A percentile compares a stretch with the other conserved stretches of the same genome.
Conservation (phyloP, 2,888 invertebrate species). For the Idaea dimidiata region DNA sequence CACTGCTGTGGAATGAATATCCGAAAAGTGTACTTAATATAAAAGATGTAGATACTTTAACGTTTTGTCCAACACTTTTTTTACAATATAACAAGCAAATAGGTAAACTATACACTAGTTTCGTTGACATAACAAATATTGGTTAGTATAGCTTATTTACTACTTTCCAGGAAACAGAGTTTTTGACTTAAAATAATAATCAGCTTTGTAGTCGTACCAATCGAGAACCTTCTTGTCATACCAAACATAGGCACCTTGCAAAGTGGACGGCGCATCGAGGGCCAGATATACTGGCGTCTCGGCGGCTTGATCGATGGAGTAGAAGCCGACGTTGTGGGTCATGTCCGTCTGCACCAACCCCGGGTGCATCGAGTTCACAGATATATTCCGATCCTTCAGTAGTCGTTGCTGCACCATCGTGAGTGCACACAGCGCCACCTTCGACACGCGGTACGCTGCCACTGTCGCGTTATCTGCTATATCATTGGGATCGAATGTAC, state of each 20-base stretch:
- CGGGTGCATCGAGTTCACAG: conserved; percentile 84
- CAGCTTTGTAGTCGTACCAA: conserved; percentile 72
- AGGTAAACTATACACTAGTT: not conserved
- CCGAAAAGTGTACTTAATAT: too few species aligned
- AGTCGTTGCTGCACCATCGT: conserved; percentile 83
- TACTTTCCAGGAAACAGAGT: conserved; percentile 24
- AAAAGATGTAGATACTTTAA: not conserved
- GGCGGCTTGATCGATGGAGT: conserved; percentile 79
- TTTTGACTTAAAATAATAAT: conserved; percentile 52
- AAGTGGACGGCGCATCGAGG: conserved; percentile 66
- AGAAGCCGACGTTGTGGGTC: conserved; percentile 82
- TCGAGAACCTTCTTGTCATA: conserved; percentile 75
- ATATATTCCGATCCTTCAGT: conserved; percentile 79
- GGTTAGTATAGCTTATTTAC: not conserved
- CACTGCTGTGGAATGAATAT: too few species aligned
- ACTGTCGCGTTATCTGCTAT: conserved; percentile 75
- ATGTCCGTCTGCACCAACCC: conserved; percentile 90
- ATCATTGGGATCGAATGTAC: conserved; percentile 48
- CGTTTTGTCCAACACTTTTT: not conserved
- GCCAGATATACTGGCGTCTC: conserved; percentile 78
- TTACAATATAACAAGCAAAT: not conserved
- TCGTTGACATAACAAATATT: not conserved
- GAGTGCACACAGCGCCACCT: conserved; percentile 86
- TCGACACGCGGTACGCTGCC: conserved; percentile 84
- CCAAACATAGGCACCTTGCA: conserved; percentile 86